Percentiles rank a stretch among this genome's conserved stretches.
These are phyloP conservation scores for Clarias magur DNA, from an alignment of 2,113 vertebrate genomes.

Conservation along the genomic window DNA sequence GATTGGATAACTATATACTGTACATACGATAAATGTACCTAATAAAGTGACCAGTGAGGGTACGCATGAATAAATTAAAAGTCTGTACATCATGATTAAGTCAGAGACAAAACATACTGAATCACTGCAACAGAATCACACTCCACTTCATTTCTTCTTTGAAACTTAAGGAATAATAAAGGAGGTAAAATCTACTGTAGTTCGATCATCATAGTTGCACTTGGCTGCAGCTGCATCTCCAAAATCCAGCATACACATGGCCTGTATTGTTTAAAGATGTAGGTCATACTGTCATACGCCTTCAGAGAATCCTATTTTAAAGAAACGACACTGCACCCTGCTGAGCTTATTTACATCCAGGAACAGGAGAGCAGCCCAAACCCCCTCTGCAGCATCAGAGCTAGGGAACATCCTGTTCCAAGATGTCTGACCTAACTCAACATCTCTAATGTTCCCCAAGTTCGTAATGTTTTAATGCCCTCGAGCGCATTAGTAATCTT, in stretches of 20 bases:
- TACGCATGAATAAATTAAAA: conserved; percentile 32
- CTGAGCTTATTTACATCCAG: not conserved
- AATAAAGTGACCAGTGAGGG: not conserved
- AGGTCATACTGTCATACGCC: conserved; percentile 2
- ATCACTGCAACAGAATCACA: not conserved
- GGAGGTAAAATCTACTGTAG: not conserved
- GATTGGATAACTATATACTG: not conserved
- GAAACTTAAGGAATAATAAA: not conserved
- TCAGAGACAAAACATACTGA: not conserved
- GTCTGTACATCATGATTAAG: conserved; percentile 27
- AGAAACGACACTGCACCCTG: not conserved
- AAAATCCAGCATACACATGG: not conserved
- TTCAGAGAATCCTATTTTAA: conserved; percentile 5
- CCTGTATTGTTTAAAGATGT: not conserved
- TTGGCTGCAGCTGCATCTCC: not conserved
- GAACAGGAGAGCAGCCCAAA: not conserved
- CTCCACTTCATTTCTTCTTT: not conserved
- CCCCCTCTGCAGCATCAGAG: not conserved
- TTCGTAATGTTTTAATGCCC: not conserved
- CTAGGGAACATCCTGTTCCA: not conserved
- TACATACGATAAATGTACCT: not conserved
- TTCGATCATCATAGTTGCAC: not conserved
- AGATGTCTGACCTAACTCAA: not conserved
- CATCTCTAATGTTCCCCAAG: not conserved
- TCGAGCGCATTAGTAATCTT: not conserved